Percentiles rank a stretch among this genome's conserved stretches.
Evolutionary conservation across 2,797 vertebrate genomes (phyloP).

Genomic region (Ptychadena robeensis): DNA sequence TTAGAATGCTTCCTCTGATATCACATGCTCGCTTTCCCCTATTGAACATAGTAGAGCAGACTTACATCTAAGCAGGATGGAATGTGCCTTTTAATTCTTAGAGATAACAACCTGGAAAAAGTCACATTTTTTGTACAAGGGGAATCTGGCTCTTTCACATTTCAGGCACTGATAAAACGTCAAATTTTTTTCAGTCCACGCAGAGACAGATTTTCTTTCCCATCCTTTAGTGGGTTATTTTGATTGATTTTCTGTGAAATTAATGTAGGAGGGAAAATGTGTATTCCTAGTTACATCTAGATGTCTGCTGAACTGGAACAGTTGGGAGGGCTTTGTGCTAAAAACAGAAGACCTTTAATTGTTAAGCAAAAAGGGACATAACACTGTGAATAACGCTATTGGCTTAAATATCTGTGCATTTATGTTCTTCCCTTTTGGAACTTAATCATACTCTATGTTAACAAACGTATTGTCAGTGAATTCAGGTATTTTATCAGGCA

Average conservation of each 20-base stretch:
- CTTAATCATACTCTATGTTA: no score
- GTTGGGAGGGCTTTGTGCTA: neutral
- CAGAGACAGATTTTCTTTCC: slow-evolving; percentile 25
- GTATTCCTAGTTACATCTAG: neutral
- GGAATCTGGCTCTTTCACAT: slow-evolving; percentile 38
- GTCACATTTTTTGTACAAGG: slow-evolving; percentile 32
- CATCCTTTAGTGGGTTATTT: neutral
- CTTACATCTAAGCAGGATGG: slow-evolving; percentile 61
- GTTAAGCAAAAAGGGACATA: neutral
- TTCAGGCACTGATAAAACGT: slow-evolving; percentile 26
- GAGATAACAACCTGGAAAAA: slow-evolving; percentile 55
- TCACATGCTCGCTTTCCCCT: slow-evolving; percentile 59
- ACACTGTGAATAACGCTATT: no score
- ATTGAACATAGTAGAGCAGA: slow-evolving; percentile 60
- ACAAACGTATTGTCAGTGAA: no score
- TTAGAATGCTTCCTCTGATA: slow-evolving; percentile 63
- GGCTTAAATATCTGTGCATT: no score
- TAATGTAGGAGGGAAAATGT: neutral
- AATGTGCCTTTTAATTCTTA: slow-evolving; percentile 61
- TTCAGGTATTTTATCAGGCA: no score
- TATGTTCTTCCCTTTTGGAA: no score
- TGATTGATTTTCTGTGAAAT: slow-evolving; percentile 16
- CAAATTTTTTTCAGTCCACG: slow-evolving; percentile 14
- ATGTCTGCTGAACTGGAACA: neutral
- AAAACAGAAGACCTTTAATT: neutral